Conservation (phyloP, 1,140 invertebrate species). For the Monochamus saltuarius region DNA sequence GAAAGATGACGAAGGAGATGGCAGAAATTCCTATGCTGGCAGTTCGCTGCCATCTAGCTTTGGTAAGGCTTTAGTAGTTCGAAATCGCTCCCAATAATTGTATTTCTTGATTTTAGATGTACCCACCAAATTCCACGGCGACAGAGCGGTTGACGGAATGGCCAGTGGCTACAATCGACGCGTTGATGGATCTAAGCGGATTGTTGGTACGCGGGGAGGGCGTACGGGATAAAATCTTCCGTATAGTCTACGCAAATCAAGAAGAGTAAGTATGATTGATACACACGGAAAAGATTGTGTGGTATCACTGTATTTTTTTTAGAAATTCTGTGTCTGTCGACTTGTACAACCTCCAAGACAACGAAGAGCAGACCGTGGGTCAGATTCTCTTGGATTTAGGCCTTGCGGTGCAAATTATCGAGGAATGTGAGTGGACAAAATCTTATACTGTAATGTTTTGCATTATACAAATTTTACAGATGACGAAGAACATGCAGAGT, state of each 20-base stretch:
- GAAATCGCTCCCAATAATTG: constrained; percentile 3
- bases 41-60: constrained; percentile 33
- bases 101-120: constrained; percentile 26
- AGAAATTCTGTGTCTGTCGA: not conserved
- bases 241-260: too few relatives aligned
- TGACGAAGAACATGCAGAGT: constrained; percentile 20
- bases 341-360: not conserved
- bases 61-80: constrained; percentile 16
- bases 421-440: too few relatives aligned
- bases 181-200: constrained; percentile 2
- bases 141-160: constrained; percentile 25
- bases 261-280: too few relatives aligned
- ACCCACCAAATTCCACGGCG: constrained; percentile 27
- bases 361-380: not conserved
- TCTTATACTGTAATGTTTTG: not conserved
- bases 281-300: too few relatives aligned
- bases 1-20: constrained; percentile 28
- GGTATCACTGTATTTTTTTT: not conserved
- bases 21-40: constrained; percentile 31
- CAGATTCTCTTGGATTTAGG: constrained; percentile 8
- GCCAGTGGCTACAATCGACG: constrained; percentile 15
- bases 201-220: not conserved
- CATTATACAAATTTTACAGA: not conserved
- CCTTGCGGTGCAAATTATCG: constrained; percentile 2
- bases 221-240: too few relatives aligned